Base-by-base conservation (phyloP, 2,797 vertebrate genomes). In the Cyprinella venusta region DNA sequence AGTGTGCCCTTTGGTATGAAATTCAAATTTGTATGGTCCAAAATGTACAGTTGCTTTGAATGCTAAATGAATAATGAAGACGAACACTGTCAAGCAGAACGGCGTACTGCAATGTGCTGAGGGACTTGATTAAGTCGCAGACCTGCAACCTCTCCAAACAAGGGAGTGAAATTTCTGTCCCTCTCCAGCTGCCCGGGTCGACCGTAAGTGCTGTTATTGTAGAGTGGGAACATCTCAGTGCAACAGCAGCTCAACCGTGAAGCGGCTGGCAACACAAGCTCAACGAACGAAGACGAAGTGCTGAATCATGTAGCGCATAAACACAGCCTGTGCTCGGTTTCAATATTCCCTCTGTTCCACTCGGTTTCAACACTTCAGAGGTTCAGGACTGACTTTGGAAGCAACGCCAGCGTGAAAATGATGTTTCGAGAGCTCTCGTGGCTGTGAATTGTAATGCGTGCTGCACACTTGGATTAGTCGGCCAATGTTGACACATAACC, bases 191-290 rank as follows among this genome's bases (percentile, higher is more conserved):
- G 40, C 61, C 50, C 36, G 24, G 48, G 70, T 80, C 24, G 40
- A 69, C 24, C 18, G 36, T 81, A 81, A 85, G 64, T 59, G 70
- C 71, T 76, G 63, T 76, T 85, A 81, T 76, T 83, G 75, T 38
- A 42, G 78, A 38, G 83, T 76, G 78, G 52, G 78, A 82, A 82
- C 24, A 76, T 54, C 33, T 70, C 48, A 69, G 68, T 74, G 77
- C 69, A 79, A 80, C 69, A 79, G 76, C 80, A 82, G 79, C 79
- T 71, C 65, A 71, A 26, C 26, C 13, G 52, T 63, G 40, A 85
- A 85, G 65, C n/a, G n/a, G 36, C 69, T 63, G 56, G 64, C 67
- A 68, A 59, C 74, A 75, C 77, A 8, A 80, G 76, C 76, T 74
- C 56, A 80, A 18, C 42, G 33, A 80, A 52, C n/a, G 36, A 71